Percentiles rank a stretch among this genome's conserved stretches.
Conservation (phyloP, 2,888 invertebrate genomes). For the Ypsolopha sequella region DNA sequence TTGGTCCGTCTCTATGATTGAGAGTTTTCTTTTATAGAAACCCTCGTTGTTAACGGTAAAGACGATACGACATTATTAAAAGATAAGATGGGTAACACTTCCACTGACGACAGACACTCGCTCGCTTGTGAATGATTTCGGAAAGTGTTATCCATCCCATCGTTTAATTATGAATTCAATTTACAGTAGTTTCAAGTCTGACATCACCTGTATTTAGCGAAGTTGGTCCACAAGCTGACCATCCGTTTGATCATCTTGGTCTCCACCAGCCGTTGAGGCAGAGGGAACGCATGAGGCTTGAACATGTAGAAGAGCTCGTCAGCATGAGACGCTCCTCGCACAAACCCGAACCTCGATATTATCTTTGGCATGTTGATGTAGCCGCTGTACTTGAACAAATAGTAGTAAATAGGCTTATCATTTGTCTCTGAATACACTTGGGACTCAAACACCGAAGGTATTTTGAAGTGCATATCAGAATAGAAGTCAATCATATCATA, state of each 20-base stretch:
- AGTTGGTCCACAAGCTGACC: conserved; percentile 60
- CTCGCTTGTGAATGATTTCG: no score
- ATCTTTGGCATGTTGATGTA: conserved; percentile 51
- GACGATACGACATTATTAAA: no score
- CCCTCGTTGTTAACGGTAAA: no score
- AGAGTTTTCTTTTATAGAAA: no score
- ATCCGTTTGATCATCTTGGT: conserved; percentile 40
- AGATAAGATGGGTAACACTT: no score
- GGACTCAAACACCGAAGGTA: conserved; percentile 44
- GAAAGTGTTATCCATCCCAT: no score
- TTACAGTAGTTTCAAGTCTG: no score
- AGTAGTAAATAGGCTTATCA: conserved; percentile 49
- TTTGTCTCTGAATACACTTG: conserved; percentile 40
- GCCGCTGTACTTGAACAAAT: conserved; percentile 49
- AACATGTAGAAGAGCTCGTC: conserved; percentile 60
- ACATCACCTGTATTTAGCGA: conserved; percentile 51
- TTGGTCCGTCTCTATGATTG: no score
- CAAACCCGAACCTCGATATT: conserved; percentile 31
- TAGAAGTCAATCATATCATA: conserved; percentile 55
- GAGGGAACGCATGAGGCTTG: conserved; percentile 45
- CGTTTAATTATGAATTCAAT: no score
- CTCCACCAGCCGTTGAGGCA: conserved; percentile 42
- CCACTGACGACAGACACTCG: no score
- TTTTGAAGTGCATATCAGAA: conserved; percentile 54
- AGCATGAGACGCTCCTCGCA: conserved; percentile 50